A percentile compares a stretch with the other conserved stretches of the same genome.
These are phyloP conservation scores for Ctenopoma kingsleyae DNA, from an alignment of 2,797 vertebrate species.

Conservation along the genomic window DNA sequence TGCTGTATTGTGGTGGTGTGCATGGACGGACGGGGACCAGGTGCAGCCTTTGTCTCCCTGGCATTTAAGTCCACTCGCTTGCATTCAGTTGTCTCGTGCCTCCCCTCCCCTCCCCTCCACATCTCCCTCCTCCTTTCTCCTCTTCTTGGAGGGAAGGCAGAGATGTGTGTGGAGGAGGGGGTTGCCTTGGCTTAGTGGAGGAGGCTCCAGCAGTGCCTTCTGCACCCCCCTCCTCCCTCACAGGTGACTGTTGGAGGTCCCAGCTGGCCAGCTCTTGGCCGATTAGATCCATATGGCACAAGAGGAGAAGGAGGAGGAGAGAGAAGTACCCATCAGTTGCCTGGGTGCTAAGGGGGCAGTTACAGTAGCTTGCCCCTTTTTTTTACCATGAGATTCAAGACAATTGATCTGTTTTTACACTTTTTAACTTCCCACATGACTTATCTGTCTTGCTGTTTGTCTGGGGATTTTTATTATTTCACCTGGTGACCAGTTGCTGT, in stretches of 20 bases:
- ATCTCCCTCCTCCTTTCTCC: conserved; percentile 22
- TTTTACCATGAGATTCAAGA: conserved; percentile 38
- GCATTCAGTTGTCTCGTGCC: conserved; percentile 88
- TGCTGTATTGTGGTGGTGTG: conserved; percentile 85
- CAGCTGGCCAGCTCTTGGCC: conserved; percentile 96
- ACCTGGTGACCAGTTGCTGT: conserved; percentile 13
- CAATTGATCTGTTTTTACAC: background rate
- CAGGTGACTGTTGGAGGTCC: conserved; percentile 99
- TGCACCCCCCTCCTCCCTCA: conserved; percentile 82
- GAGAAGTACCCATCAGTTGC: conserved; percentile 50
- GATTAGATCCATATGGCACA: conserved; percentile 97
- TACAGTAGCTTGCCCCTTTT: conserved; percentile 59
- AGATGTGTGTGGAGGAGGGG: conserved; percentile 45
- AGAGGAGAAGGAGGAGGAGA: conserved; percentile 62
- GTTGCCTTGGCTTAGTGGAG: conserved; percentile 63
- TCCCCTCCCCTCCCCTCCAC: conserved; percentile 30
- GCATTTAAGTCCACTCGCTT: conserved; percentile 84
- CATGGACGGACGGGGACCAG: conserved; percentile 89
- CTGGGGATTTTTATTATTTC: background rate
- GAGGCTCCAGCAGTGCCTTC: conserved; percentile 66
- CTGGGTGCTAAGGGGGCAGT: conserved; percentile 61
- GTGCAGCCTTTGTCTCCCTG: conserved; percentile 95
- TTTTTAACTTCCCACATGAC: background rate
- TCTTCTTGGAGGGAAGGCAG: conserved; percentile 65
- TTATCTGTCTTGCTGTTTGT: background rate